Evolutionary conservation across 2,888 invertebrate species (phyloP), one percentile per base, ranked within the genome.

Genomic region (Ophion costatus): DNA sequence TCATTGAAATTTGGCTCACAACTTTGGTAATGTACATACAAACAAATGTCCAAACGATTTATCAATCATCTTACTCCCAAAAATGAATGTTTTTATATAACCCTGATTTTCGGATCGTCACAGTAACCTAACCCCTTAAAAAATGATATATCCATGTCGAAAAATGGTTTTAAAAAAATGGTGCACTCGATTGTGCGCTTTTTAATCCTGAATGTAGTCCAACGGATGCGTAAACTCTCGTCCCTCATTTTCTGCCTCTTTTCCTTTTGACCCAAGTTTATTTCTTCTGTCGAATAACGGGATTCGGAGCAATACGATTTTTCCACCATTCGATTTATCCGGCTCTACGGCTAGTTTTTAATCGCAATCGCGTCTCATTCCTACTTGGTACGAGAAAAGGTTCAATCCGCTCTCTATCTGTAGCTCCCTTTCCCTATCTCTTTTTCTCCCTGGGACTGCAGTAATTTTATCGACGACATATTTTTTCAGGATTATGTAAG

Each of bases 391-490:
- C n/a, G 59, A 64, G 70, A 74, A 80, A 80, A 80, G 64, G 67
- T 74, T 75, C 11, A 42, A 33, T 56, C 63, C n/a, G 33, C 24
- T 14, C 45, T 64, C 63, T 79, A 20, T 29, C 20, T 42, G 57
- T 14, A 17, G 14, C 76, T 56, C 66, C 14, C 56, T 76, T 64
- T 76, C 45, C 11, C 29, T 33, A 57, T 78, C 24, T 29, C 51
- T 71, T 64, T 79, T 79, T 38, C 45, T 42, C 38, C 24, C 75
- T 57, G 6, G n/a, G 64, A 20, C 59, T 67, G 64, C 63, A 76
- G 77, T 83, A 80, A 85, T 85, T 85, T 85, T 80, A 85, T 85
- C 80, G 83, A 75, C 56, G 82, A 67, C 74, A 85, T 80, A 83
- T 80, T 82, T 83, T 77, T 67, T 63, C 67, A 80, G 82, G 82